A percentile compares a stretch with the other conserved stretches of the same genome.
phyloP scores from a whole-genome alignment of 2,888 invertebrate species.

The Byasa hedistus region DNA sequence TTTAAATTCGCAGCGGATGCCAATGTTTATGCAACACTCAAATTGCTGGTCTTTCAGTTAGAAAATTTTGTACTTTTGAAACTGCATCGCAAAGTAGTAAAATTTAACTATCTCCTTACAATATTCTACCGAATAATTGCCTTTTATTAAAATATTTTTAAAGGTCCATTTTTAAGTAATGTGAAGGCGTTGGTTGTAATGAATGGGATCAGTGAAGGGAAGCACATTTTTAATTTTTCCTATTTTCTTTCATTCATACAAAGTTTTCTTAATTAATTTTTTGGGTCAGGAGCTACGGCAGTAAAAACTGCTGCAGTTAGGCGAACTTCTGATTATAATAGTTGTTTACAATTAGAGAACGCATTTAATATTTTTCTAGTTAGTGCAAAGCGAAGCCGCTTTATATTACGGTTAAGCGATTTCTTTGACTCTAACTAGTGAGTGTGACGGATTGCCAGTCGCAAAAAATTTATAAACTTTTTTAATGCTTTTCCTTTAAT shows the following conservation, averaged over 20 bases:
- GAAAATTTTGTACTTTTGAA: not conserved
- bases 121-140: not conserved
- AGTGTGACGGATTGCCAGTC: conserved; percentile 46
- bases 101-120: not conserved
- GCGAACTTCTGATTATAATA: conserved; percentile 34
- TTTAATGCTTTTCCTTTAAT: conserved; percentile 30
- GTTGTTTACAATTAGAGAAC: conserved; percentile 39
- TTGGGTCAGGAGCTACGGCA: conserved; percentile 8
- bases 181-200: too few relatives aligned
- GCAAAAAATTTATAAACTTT: conserved; percentile 48
- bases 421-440: conserved; percentile 45
- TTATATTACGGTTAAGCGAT: conserved; percentile 43
- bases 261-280: not conserved
- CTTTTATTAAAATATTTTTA: not conserved
- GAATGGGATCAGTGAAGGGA: too few relatives aligned
- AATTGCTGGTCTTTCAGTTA: not conserved
- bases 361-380: conserved; percentile 40
- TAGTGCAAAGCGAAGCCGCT: conserved; percentile 34
- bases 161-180: too few relatives aligned
- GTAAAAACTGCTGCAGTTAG: conserved; percentile 1
- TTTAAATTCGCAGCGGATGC: conserved; percentile 5
- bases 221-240: too few relatives aligned
- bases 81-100: not conserved
- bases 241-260: not conserved
- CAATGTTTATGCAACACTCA: conserved; percentile 1